These are phyloP conservation scores for Phymastichus coffea DNA, from an alignment of 1,140 invertebrate genomes.

Conservation along the genomic window DNA sequence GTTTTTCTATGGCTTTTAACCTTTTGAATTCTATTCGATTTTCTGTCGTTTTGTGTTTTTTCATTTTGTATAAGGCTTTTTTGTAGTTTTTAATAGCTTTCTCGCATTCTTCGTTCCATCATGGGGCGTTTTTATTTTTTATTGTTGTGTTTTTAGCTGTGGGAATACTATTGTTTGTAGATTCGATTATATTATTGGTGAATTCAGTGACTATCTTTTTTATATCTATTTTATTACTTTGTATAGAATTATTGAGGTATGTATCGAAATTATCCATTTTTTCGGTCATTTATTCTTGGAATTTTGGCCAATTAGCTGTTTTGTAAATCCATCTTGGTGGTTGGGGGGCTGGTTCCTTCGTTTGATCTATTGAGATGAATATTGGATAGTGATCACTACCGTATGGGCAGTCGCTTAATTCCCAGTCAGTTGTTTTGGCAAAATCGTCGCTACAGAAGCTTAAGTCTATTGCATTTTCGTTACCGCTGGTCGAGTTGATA, in stretches of 20 bases:
- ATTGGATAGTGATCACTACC: no score
- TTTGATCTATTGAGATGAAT: background rate
- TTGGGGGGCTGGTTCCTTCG: no score
- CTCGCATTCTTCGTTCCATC: conserved; percentile 43
- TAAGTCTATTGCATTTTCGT: conserved; percentile 35
- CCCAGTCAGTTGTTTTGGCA: background rate
- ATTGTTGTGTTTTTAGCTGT: conserved; percentile 26
- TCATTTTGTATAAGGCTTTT: conserved; percentile 35
- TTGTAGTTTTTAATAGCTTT: conserved; percentile 36
- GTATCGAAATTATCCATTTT: no score
- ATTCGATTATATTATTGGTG: conserved; percentile 25
- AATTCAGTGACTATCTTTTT: no score
- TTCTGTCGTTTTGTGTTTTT: conserved; percentile 33
- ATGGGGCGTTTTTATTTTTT: conserved; percentile 33
- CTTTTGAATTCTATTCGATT: conserved; percentile 37
- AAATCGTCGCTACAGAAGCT: background rate
- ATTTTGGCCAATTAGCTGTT: no score
- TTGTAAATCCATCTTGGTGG: no score
- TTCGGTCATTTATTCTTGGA: no score
- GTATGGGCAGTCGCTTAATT: background rate
- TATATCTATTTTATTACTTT: no score
- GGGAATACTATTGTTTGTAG: conserved; percentile 30
- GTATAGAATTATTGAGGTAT: no score
- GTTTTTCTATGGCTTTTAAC: conserved; percentile 26
- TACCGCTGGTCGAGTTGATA: conserved; percentile 34